These are phyloP conservation scores for Drosophila yakuba DNA, from an alignment of 1,140 invertebrate genomes.

Conservation along the genomic window DNA sequence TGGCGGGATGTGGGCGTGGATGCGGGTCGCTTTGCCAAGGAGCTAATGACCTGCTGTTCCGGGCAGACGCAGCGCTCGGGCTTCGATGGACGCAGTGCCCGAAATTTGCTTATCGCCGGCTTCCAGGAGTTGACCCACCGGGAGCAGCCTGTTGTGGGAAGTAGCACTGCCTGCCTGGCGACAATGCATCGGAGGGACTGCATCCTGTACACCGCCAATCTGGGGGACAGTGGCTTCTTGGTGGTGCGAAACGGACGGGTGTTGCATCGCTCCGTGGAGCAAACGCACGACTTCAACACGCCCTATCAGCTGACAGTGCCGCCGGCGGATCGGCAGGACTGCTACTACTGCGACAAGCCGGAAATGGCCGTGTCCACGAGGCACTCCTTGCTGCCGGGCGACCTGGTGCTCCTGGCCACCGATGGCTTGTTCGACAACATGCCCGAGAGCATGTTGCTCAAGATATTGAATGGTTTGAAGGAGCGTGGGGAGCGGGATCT, in stretches of 20 bases:
- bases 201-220: conserved; percentile 56
- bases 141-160: conserved; percentile 22
- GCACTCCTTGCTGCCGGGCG: conserved; percentile 27
- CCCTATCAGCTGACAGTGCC: conserved; percentile 54
- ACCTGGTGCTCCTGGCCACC: conserved; percentile 59
- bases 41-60: conserved; percentile 54
- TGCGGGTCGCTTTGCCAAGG: conserved; percentile 53
- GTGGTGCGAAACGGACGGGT: conserved; percentile 48
- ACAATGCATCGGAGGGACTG: conserved; percentile 42
- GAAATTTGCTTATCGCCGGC: conserved; percentile 43
- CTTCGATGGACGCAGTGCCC: conserved; percentile 43
- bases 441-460: conserved; percentile 44
- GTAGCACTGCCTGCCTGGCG: conserved; percentile 64
- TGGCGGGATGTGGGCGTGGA: conserved; percentile 61
- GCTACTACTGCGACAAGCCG: conserved; percentile 25
- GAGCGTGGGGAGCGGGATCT: conserved; percentile 7
- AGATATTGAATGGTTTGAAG: conserved; percentile 20
- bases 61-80: conserved; percentile 2
- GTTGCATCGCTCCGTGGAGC: conserved; percentile 43
- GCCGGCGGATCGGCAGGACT: not conserved
- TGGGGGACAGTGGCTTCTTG: conserved; percentile 62
- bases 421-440: conserved; percentile 67
- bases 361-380: conserved; percentile 25
- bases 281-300: conserved; percentile 56
- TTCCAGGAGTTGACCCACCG: conserved; percentile 21